Evolutionary conservation across 2,888 invertebrate genomes (phyloP), one percentile per base, ranked within the genome.

Genomic region (Stenolophus ochropezus): DNA sequence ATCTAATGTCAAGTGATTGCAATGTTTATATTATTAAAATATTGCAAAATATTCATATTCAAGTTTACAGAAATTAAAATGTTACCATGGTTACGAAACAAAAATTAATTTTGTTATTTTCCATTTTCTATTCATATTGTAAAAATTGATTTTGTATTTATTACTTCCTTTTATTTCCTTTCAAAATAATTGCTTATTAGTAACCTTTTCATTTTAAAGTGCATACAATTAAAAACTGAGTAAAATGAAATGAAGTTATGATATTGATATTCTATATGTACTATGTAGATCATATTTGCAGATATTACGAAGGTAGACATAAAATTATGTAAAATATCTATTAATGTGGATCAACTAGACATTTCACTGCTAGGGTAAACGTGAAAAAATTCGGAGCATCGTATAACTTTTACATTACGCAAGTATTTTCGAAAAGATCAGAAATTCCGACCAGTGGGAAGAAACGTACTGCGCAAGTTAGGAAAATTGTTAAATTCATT

Each of bases 391-490:
- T 56, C 21, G 8, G 61, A 61, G 5, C 14, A 25, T 61, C 25
- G 23, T 23, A 20, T 25, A 25, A 61, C 61, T 61, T 61, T 61
- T 61, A 61, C 61, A 61, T 61, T 61, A 14, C 25, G 61, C 14
- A 61, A 61, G 11, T 27, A 25, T 25, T 61, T 61, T 23, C 61
- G 61, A 25, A 61, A 25, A 61, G 61, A 56, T 61, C 25, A 61
- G 5, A 61, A n/a, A 56, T 61, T 61, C 14, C 23, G 5, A 61
- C n/a, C 25, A 23, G 23, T 23, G 14, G 23, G 61, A 61, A 25
- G 25, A 27, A 6, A 3, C 2, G 8, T 11, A 21, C 8, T 56
- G 23, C 3, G n/a, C n/a, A 23, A 1, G 61, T 61, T 61, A 61
- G 25, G 23, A 56, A 56, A 6, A 56, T 51, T 21, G 21, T 56